These are phyloP conservation scores for Platycheirus rosarum DNA, from an alignment of 2,888 invertebrate genomes.

Conservation along the genomic window DNA sequence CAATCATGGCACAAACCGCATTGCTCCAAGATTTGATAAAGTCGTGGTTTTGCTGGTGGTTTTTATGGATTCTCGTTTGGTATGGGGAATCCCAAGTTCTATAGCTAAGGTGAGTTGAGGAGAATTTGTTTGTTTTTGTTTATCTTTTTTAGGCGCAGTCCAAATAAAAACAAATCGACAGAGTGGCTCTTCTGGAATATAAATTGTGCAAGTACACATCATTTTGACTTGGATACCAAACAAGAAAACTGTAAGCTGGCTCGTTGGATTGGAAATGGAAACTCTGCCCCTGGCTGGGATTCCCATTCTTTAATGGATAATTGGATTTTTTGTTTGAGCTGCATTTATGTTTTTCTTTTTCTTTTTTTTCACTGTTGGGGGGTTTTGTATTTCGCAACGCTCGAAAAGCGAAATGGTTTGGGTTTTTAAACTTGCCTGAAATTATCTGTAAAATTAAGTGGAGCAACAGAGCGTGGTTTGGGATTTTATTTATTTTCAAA, in stretches of 20 bases:
- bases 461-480: not conserved
- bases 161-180: slow-evolving; percentile 25
- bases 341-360: slow-evolving; percentile 27
- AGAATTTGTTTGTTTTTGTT: slow-evolving; percentile 15
- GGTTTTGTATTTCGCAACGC: slow-evolving; percentile 45
- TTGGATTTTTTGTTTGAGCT: slow-evolving; percentile 33
- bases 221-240: not conserved
- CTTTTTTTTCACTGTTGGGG: slow-evolving; percentile 14
- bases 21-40: slow-evolving; percentile 13
- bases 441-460: slow-evolving; percentile 5
- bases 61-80: slow-evolving; percentile 20
- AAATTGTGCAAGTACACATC: too few species aligned
- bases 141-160: not conserved
- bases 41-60: not conserved
- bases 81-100: slow-evolving; percentile 46
- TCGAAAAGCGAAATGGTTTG: slow-evolving; percentile 20
- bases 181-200: not conserved
- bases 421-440: not conserved
- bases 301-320: slow-evolving; percentile 44
- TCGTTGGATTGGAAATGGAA: not conserved
- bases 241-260: not conserved
- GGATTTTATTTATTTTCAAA: not conserved
- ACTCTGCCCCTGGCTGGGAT: slow-evolving; percentile 33
- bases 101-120: not conserved
- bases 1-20: not conserved